A percentile compares a stretch with the other conserved stretches of the same genome.
phyloP scores from a whole-genome alignment of 2,797 vertebrate genomes.

The Hemitrygon akajei region DNA sequence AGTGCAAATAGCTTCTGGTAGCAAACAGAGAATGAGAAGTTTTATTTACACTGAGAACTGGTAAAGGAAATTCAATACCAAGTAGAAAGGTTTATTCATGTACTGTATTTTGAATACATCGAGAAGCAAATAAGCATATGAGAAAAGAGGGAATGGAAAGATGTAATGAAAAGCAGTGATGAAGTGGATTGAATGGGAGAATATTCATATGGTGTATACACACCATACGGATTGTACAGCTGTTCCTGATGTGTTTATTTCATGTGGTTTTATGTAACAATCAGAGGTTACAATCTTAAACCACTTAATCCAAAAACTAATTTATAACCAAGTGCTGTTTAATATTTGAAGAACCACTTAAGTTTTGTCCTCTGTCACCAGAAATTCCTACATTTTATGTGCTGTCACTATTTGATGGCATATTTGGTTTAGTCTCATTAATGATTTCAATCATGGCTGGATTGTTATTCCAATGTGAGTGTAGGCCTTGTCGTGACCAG shows the following conservation, averaged over 20 bases:
- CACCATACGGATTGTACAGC: not conserved
- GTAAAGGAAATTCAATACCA: not conserved
- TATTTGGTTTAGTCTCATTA: not conserved
- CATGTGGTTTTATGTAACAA: not conserved
- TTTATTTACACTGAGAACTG: not conserved
- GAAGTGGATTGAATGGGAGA: not conserved
- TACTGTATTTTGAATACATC: no score
- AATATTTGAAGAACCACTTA: not conserved
- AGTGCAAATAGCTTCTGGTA: not conserved
- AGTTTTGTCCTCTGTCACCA: not conserved
- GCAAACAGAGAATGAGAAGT: not conserved
- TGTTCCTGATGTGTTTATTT: not conserved
- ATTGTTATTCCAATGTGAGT: not conserved
- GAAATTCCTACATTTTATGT: not conserved
- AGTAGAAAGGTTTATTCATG: no score
- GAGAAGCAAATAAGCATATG: not conserved
- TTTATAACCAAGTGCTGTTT: not conserved
- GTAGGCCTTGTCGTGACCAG: not conserved
- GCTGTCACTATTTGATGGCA: not conserved
- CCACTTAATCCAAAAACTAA: not conserved
- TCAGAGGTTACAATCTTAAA: not conserved
- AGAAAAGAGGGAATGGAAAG: not conserved
- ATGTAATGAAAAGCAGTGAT: not conserved
- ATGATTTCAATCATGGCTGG: not conserved
- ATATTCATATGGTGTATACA: not conserved